phyloP scores from a whole-genome alignment of 2,797 vertebrate genomes.

The Tarsius wallacei region DNA sequence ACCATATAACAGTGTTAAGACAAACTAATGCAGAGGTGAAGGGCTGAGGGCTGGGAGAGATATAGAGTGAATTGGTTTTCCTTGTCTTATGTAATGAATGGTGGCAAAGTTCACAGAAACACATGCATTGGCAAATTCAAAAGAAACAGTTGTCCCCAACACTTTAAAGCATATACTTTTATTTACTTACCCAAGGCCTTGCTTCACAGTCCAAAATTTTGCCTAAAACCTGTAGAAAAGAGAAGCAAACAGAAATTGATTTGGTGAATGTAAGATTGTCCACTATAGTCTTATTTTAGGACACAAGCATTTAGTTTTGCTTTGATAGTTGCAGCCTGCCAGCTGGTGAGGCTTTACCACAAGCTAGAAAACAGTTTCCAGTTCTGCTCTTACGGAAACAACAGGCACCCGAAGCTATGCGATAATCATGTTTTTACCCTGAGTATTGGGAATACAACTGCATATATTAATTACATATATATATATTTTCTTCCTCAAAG shows the following conservation, averaged over 20 bases:
- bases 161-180: constrained; percentile 76
- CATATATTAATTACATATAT: constrained; percentile 9
- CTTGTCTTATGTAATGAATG: constrained; percentile 48
- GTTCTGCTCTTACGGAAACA: constrained; percentile 51
- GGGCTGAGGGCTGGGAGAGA: not conserved
- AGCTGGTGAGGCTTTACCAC: constrained; percentile 72
- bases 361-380: constrained; percentile 65
- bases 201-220: constrained; percentile 91
- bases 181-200: constrained; percentile 90
- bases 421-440: constrained; percentile 9
- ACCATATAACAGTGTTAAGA: not conserved
- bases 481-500: constrained; percentile 52
- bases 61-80: not conserved
- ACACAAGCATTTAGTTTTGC: constrained; percentile 81
- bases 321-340: constrained; percentile 82
- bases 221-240: constrained; percentile 91
- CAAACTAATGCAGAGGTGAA: not conserved
- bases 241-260: constrained; percentile 85
- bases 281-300: constrained; percentile 79
- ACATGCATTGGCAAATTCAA: constrained; percentile 13
- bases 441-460: not conserved
- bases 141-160: constrained; percentile 74
- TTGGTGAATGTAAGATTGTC: constrained; percentile 81
- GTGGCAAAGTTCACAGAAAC: constrained; percentile 50
- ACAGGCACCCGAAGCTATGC: constrained; percentile 26